These are phyloP conservation scores for Gymnarchus niloticus DNA, from an alignment of 2,113 vertebrate species.

Conservation along the genomic window DNA sequence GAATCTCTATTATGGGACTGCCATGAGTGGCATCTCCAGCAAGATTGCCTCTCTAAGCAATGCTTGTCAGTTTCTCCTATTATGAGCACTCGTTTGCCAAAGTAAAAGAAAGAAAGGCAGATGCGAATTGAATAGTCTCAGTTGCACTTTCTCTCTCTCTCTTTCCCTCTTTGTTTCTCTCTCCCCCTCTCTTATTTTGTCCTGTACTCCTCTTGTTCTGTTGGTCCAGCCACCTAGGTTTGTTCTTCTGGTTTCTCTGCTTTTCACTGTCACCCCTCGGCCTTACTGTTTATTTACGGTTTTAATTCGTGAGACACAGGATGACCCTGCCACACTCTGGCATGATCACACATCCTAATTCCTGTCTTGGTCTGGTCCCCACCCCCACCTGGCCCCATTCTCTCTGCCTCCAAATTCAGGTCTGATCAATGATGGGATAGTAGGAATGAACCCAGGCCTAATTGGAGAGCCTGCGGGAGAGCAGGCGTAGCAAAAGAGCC, in stretches of 20 bases:
- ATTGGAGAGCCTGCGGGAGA: slow-evolving; percentile 56
- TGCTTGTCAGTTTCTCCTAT: slow-evolving; percentile 55
- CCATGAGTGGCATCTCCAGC: slow-evolving; percentile 49
- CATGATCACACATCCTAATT: not conserved
- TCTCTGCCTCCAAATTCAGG: slow-evolving; percentile 3
- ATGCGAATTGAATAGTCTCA: slow-evolving; percentile 41
- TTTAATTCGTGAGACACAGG: not conserved
- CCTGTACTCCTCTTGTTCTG: too few relatives aligned
- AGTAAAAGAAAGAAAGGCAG: slow-evolving; percentile 46
- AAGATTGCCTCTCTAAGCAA: slow-evolving; percentile 56
- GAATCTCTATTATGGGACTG: slow-evolving; percentile 43
- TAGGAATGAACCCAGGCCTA: slow-evolving; percentile 31
- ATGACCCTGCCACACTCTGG: not conserved
- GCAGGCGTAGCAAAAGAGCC: too few relatives aligned
- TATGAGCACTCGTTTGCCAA: slow-evolving; percentile 52
- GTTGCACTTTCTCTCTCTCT: slow-evolving; percentile 5
- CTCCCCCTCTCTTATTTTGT: not conserved
- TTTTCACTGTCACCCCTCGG: not conserved
- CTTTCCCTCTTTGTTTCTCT: not conserved
- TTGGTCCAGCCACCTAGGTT: too few relatives aligned
- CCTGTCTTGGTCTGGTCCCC: not conserved
- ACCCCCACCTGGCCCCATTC: slow-evolving; percentile 7
- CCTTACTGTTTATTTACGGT: not conserved
- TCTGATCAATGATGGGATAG: slow-evolving; percentile 21
- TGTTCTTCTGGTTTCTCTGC: not conserved